These are phyloP conservation scores for Dendrolimus houi DNA, from an alignment of 2,888 invertebrate genomes.

Conservation along the genomic window DNA sequence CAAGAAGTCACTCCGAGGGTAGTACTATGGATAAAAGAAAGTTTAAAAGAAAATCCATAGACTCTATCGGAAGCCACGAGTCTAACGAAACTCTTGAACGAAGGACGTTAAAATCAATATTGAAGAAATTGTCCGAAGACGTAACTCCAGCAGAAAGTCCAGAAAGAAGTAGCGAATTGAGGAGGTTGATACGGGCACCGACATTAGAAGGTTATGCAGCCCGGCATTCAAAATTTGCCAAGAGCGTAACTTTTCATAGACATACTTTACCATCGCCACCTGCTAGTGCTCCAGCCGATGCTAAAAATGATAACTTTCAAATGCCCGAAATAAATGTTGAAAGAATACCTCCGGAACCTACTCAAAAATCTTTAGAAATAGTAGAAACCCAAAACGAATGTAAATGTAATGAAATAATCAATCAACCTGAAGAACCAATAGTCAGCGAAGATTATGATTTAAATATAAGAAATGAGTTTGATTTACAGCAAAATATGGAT, in stretches of 20 bases:
- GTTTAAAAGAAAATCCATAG: slow-evolving; percentile 59
- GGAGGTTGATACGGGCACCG: slow-evolving; percentile 85
- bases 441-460: slow-evolving; percentile 28
- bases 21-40: slow-evolving; percentile 82
- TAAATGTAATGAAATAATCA: not conserved
- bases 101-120: slow-evolving; percentile 87
- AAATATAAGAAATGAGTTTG: slow-evolving; percentile 43
- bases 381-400: slow-evolving; percentile 2
- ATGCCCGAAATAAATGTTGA: slow-evolving; percentile 41
- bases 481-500: slow-evolving; percentile 42
- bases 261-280: slow-evolving; percentile 91
- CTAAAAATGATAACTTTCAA: slow-evolving; percentile 43
- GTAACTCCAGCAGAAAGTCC: slow-evolving; percentile 67
- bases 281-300: slow-evolving; percentile 58
- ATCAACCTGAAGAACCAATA: slow-evolving; percentile 16
- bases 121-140: slow-evolving; percentile 88
- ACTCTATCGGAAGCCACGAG: slow-evolving; percentile 53
- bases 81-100: slow-evolving; percentile 90
- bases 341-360: slow-evolving; percentile 24
- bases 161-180: slow-evolving; percentile 76
- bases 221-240: slow-evolving; percentile 89
- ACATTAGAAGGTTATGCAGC: slow-evolving; percentile 93
- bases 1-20: slow-evolving; percentile 88
- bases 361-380: slow-evolving; percentile 20
- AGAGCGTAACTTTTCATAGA: slow-evolving; percentile 92